These are phyloP conservation scores for Echiichthys vipera DNA, from an alignment of 2,797 vertebrate genomes.

Conservation along the genomic window DNA sequence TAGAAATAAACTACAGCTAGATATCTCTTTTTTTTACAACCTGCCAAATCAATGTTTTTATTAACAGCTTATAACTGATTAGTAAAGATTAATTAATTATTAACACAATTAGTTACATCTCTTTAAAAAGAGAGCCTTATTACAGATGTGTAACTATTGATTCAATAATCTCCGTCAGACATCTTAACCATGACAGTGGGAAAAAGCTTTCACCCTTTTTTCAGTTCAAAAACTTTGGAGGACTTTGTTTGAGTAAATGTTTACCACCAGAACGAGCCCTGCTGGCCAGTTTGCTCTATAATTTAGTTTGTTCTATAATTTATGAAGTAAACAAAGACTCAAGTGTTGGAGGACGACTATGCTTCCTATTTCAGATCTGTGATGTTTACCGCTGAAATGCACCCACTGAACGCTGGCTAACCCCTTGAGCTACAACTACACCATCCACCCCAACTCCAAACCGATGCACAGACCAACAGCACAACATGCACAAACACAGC, in stretches of 20 bases:
- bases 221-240: slow-evolving; percentile 1
- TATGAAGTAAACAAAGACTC: slow-evolving; percentile 59
- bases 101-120: not conserved
- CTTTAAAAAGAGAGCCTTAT: not conserved
- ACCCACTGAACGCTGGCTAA: slow-evolving; percentile 25
- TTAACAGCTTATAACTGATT: not conserved
- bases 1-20: not conserved
- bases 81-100: not conserved
- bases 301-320: slow-evolving; percentile 64
- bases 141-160: not conserved
- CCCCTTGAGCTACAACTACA: slow-evolving; percentile 22
- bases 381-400: slow-evolving; percentile 36
- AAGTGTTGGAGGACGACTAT: slow-evolving; percentile 18
- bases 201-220: not conserved
- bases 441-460: slow-evolving; percentile 22
- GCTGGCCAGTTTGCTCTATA: slow-evolving; percentile 43
- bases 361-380: slow-evolving; percentile 28
- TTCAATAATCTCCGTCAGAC: not conserved
- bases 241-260: not conserved
- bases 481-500: slow-evolving; percentile 13
- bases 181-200: not conserved
- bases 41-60: not conserved
- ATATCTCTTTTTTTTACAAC: not conserved
- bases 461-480: not conserved
- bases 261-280: slow-evolving; percentile 17